A percentile compares a stretch with the other conserved stretches of the same genome.
phyloP scores from a whole-genome alignment of 2,888 invertebrate species.

The Deilephila porcellus region DNA sequence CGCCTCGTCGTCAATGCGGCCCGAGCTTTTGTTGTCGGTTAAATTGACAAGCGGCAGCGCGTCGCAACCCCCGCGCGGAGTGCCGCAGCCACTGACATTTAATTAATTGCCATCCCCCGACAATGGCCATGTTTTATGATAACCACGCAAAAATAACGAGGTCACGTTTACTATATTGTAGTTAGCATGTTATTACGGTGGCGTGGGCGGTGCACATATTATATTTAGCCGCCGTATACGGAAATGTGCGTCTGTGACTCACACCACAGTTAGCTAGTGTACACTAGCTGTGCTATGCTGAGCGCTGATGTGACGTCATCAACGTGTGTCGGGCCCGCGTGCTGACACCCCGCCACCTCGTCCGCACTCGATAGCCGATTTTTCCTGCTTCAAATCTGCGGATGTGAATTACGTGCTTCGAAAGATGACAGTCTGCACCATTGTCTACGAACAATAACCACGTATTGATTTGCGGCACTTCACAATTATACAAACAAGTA shows the following conservation, averaged over 20 bases:
- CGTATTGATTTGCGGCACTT: not conserved
- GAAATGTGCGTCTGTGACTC: conserved; percentile 48
- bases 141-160: conserved; percentile 38
- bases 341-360: conserved; percentile 33
- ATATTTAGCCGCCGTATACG: conserved; percentile 45
- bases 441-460: conserved; percentile 17
- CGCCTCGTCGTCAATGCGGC: conserved; percentile 39
- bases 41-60: conserved; percentile 46
- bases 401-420: conserved; percentile 57
- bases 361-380: conserved; percentile 32
- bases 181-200: conserved; percentile 23
- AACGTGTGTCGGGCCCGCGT: conserved; percentile 25
- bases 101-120: conserved; percentile 44
- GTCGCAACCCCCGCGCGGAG: conserved; percentile 27
- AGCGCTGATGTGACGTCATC: conserved; percentile 38
- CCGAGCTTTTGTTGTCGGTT: conserved; percentile 56
- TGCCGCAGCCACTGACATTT: conserved; percentile 45
- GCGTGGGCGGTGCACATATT: conserved; percentile 42
- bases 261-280: conserved; percentile 35
- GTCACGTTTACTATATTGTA: conserved; percentile 35
- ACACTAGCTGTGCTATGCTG: not conserved
- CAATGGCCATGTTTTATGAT: conserved; percentile 35
- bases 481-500: not conserved
- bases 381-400: conserved; percentile 50
- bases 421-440: conserved; percentile 36